A percentile compares a stretch with the other conserved stretches of the same genome.
Evolutionary conservation across 1,140 invertebrate genomes (phyloP).

Genomic region (Nylanderia fulva): DNA sequence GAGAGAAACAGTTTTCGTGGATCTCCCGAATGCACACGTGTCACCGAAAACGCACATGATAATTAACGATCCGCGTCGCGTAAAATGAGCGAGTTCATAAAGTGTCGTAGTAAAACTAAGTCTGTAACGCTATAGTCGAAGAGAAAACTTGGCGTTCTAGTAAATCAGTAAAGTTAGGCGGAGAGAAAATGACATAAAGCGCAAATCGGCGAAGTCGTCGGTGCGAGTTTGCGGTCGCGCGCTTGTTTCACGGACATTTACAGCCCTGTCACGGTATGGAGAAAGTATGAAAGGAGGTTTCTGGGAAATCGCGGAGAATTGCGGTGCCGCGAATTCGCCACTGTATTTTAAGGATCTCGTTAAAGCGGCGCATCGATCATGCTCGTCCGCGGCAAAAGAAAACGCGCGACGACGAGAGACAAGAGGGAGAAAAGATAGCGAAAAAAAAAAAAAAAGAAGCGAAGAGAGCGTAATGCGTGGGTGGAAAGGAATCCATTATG

Average conservation of each 20-base stretch:
- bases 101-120: slow-evolving; percentile 37
- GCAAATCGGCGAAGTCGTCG: slow-evolving; percentile 33
- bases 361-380: slow-evolving; percentile 67
- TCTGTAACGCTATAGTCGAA: neutral
- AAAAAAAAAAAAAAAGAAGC: neutral
- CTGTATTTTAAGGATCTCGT: slow-evolving; percentile 76
- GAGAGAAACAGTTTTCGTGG: slow-evolving; percentile 26
- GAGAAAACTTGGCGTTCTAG: neutral
- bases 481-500: slow-evolving; percentile 73
- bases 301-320: slow-evolving; percentile 37
- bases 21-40: slow-evolving; percentile 15
- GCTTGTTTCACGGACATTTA: slow-evolving; percentile 26
- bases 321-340: neutral
- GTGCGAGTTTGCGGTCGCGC: neutral
- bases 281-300: neutral
- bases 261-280: neutral
- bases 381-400: slow-evolving; percentile 37
- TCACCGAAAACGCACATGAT: neutral
- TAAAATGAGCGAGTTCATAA: slow-evolving; percentile 42
- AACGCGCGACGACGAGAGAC: slow-evolving; percentile 6
- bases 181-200: slow-evolving; percentile 12
- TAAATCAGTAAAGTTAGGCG: slow-evolving; percentile 9
- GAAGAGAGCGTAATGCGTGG: slow-evolving; percentile 37
- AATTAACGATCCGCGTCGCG: slow-evolving; percentile 14
- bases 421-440: neutral